phyloP scores from a whole-genome alignment of 2,888 invertebrate genomes.

The Desoria tigrina region DNA sequence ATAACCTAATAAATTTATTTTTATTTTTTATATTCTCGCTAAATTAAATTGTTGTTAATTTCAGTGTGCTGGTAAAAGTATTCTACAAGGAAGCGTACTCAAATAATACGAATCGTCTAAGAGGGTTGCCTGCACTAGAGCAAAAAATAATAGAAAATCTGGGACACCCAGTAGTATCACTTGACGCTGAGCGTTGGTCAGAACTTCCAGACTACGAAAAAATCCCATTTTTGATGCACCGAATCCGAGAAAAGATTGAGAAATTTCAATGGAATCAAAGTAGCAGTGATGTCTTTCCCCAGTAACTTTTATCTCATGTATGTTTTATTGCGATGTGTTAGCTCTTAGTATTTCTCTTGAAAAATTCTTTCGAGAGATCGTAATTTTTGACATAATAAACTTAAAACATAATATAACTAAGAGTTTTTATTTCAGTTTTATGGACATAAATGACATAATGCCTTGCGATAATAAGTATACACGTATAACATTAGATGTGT shows the following conservation, averaged over 20 bases:
- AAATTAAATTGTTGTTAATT: constrained; percentile 53
- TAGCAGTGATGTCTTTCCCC: constrained; percentile 41
- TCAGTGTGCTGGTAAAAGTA: constrained; percentile 65
- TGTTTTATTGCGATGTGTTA: no score
- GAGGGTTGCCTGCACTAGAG: constrained; percentile 61
- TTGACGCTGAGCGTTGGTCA: constrained; percentile 63
- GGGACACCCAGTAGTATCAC: constrained; percentile 63
- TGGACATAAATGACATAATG: no score
- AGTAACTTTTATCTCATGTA: constrained; percentile 10
- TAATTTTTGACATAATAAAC: no score
- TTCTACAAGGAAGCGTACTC: constrained; percentile 63
- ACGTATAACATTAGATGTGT: no score
- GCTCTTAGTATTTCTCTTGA: no score
- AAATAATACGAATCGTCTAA: constrained; percentile 63
- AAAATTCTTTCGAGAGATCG: no score
- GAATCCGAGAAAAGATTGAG: constrained; percentile 58
- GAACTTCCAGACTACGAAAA: constrained; percentile 63
- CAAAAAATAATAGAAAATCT: constrained; percentile 64
- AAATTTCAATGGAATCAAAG: constrained; percentile 44
- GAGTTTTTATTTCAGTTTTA: no score
- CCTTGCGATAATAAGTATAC: no score
- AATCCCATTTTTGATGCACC: constrained; percentile 66
- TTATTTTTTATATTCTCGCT: constrained; percentile 7
- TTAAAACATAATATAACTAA: no score
- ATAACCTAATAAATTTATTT: constrained; percentile 1